phyloP scores from a whole-genome alignment of 2,888 invertebrate species.

The Mamestra brassicae region DNA sequence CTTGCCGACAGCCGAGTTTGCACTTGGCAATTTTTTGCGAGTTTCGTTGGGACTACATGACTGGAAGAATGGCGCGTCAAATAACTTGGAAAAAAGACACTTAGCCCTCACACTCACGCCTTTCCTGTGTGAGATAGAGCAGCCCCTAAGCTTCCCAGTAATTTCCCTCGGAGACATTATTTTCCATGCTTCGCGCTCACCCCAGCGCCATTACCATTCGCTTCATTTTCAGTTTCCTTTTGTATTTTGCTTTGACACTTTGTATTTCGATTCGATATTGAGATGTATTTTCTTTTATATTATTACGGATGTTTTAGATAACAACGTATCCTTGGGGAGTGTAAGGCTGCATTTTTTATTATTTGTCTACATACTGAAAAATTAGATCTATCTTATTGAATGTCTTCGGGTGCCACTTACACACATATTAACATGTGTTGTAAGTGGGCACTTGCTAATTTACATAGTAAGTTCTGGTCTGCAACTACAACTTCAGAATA shows the following conservation, averaged over 20 bases:
- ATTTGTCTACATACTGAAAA: background rate
- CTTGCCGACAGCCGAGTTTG: slow-evolving; percentile 67
- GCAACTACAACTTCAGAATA: background rate
- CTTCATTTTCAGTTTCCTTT: slow-evolving; percentile 70
- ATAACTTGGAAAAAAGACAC: slow-evolving; percentile 87
- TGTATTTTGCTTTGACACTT: slow-evolving; percentile 72
- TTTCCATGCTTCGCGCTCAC: slow-evolving; percentile 79
- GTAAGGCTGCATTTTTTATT: slow-evolving; percentile 19
- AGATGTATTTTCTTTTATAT: slow-evolving; percentile 59
- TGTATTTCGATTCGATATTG: slow-evolving; percentile 67
- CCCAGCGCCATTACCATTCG: slow-evolving; percentile 71
- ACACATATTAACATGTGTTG: no score
- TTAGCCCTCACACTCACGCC: slow-evolving; percentile 81
- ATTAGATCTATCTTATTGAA: no score
- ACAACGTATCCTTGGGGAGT: slow-evolving; percentile 15
- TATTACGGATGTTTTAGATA: slow-evolving; percentile 56
- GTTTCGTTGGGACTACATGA: slow-evolving; percentile 68
- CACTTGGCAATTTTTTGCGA: slow-evolving; percentile 76
- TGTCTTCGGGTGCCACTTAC: no score
- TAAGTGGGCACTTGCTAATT: no score
- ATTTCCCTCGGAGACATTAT: slow-evolving; percentile 83
- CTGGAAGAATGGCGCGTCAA: slow-evolving; percentile 77
- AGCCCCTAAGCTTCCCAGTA: slow-evolving; percentile 77
- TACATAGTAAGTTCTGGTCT: no score
- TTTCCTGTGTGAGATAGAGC: slow-evolving; percentile 73